A percentile compares a stretch with the other conserved stretches of the same genome.
Evolutionary conservation across 2,113 vertebrate genomes (phyloP).

Genomic region (Tupaia chinensis): DNA sequence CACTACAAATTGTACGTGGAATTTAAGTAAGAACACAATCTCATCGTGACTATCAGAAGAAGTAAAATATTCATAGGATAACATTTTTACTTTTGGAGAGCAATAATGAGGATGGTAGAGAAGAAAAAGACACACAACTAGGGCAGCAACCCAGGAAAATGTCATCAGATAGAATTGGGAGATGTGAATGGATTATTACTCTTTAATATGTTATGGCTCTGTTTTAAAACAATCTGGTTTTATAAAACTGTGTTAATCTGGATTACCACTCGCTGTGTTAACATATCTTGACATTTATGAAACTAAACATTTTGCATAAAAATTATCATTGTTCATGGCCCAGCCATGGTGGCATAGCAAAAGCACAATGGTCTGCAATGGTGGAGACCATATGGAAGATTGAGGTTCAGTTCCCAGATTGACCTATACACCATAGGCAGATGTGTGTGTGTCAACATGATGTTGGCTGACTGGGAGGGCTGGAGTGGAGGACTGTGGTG

Average conservation of each 20-base stretch:
- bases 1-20: neutral
- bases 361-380: too few relatives aligned
- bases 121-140: slow-evolving; percentile 28
- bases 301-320: slow-evolving; percentile 57
- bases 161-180: slow-evolving; percentile 67
- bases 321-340: slow-evolving; percentile 15
- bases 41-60: slow-evolving; percentile 27
- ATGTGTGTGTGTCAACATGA: too few relatives aligned
- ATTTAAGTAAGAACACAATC: neutral
- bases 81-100: slow-evolving; percentile 53
- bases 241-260: slow-evolving; percentile 61
- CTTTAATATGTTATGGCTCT: slow-evolving; percentile 71
- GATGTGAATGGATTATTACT: slow-evolving; percentile 69
- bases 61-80: slow-evolving; percentile 50
- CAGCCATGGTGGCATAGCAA: too few relatives aligned
- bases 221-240: slow-evolving; percentile 70
- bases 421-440: too few relatives aligned
- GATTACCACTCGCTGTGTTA: slow-evolving; percentile 57
- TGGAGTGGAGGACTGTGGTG: too few relatives aligned
- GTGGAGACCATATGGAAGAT: too few relatives aligned
- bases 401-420: too few relatives aligned
- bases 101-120: neutral
- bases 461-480: too few relatives aligned
- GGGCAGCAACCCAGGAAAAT: slow-evolving; percentile 67
- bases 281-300: slow-evolving; percentile 45